phyloP scores from a whole-genome alignment of 64 coral and sea anemone genomes.

The Astreopora myriophthalma region DNA sequence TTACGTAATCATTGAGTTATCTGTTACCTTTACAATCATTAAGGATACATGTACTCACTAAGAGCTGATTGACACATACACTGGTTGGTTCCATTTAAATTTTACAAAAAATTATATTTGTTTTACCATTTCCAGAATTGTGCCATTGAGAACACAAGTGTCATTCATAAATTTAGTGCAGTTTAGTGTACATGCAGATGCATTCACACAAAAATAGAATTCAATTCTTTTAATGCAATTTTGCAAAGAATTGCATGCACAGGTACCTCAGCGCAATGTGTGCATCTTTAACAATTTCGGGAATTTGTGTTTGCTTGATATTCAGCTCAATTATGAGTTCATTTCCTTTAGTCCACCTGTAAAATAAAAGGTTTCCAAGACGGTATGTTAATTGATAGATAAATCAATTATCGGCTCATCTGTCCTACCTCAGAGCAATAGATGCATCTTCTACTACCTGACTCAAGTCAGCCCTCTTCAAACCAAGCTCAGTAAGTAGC shows the following conservation, averaged over 20 bases:
- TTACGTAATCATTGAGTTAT: no score
- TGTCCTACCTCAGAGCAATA: conserved; percentile 74
- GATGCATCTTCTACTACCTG: conserved; percentile 63
- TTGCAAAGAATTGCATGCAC: not conserved
- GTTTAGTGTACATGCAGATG: not conserved
- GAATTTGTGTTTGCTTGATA: conserved; percentile 68
- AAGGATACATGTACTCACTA: not conserved
- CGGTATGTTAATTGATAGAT: not conserved
- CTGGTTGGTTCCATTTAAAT: no score
- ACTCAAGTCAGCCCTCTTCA: conserved; percentile 65
- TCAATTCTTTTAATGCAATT: not conserved
- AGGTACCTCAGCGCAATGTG: conserved; percentile 86
- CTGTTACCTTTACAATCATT: no score
- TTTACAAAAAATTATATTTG: no score
- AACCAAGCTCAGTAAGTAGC: conserved; percentile 68
- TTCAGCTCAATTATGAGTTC: conserved; percentile 85
- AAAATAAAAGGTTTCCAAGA: not conserved
- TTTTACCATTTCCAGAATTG: no score
- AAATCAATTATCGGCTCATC: no score
- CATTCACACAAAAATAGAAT: not conserved
- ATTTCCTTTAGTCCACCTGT: conserved; percentile 92
- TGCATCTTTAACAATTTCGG: conserved; percentile 80
- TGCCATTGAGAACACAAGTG: not conserved
- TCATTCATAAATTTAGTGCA: not conserved
- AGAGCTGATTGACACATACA: not conserved